phyloP scores from a whole-genome alignment of 2,113 vertebrate genomes.

The Manacus vitellinus region DNA sequence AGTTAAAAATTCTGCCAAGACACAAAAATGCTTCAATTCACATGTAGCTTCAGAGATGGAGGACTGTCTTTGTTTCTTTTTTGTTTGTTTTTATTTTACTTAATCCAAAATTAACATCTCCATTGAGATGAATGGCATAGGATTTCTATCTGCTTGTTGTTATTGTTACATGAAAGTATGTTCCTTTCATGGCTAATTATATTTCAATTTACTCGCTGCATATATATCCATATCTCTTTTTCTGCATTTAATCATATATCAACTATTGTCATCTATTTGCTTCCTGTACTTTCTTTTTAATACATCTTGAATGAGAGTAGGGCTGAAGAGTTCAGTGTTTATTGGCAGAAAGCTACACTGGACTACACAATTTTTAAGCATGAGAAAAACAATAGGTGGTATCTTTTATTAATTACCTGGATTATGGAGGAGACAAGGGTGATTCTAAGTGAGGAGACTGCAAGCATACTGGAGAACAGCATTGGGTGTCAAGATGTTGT shows the following conservation, averaged over 20 bases:
- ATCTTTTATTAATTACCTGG: not conserved
- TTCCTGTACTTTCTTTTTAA: not conserved
- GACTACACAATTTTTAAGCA: not conserved
- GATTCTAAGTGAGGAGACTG: not conserved
- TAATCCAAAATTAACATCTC: constrained; percentile 2
- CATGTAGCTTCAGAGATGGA: not conserved
- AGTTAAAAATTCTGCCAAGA: not conserved
- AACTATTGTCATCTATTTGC: not conserved
- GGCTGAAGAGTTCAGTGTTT: not conserved
- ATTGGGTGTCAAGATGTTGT: not conserved
- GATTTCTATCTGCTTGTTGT: not conserved
- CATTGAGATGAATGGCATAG: not conserved
- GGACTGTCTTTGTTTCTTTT: not conserved
- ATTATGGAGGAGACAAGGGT: not conserved
- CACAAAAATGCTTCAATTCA: not conserved
- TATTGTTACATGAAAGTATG: not conserved
- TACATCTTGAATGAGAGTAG: not conserved
- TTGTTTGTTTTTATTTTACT: not conserved
- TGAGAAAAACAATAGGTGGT: not conserved
- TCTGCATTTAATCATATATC: not conserved
- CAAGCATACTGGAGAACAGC: not conserved
- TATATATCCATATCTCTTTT: not conserved
- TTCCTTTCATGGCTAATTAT: not conserved
- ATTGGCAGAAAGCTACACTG: not conserved
- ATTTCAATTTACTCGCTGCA: not conserved